These are phyloP conservation scores for Taxidea taxus DNA, from an alignment of 2,113 vertebrate genomes.

Conservation along the genomic window DNA sequence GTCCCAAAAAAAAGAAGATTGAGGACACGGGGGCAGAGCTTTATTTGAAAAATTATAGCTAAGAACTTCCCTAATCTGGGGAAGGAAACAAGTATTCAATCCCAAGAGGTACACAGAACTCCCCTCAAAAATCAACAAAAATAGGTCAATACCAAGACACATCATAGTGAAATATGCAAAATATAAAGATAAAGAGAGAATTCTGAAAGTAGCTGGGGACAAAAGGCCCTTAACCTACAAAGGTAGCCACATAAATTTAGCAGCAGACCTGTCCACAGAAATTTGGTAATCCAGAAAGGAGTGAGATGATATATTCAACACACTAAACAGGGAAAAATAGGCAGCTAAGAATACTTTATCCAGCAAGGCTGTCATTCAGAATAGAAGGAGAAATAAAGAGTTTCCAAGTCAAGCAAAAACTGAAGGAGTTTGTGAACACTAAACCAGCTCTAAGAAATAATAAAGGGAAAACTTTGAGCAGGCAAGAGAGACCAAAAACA, in stretches of 20 bases:
- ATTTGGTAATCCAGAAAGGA: neutral
- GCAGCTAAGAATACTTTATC: neutral
- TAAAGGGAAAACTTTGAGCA: neutral
- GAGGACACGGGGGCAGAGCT: neutral
- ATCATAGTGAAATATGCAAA: neutral
- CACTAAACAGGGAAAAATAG: neutral
- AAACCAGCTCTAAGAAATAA: neutral
- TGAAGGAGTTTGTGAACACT: neutral
- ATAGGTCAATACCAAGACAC: neutral
- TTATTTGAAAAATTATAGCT: neutral
- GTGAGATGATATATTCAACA: neutral
- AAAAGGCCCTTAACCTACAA: neutral
- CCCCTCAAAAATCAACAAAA: neutral
- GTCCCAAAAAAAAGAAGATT: neutral
- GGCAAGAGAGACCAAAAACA: neutral
- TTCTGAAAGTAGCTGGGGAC: neutral
- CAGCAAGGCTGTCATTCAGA: neutral
- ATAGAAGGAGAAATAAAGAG: neutral
- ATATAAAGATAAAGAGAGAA: neutral
- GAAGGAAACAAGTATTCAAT: neutral
- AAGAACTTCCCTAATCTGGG: neutral
- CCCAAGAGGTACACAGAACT: neutral
- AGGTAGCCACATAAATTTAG: neutral
- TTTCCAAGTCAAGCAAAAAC: neutral
- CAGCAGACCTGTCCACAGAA: neutral